Evolutionary conservation across 2,888 invertebrate genomes (phyloP).

Genomic region (Synergus japonicus): DNA sequence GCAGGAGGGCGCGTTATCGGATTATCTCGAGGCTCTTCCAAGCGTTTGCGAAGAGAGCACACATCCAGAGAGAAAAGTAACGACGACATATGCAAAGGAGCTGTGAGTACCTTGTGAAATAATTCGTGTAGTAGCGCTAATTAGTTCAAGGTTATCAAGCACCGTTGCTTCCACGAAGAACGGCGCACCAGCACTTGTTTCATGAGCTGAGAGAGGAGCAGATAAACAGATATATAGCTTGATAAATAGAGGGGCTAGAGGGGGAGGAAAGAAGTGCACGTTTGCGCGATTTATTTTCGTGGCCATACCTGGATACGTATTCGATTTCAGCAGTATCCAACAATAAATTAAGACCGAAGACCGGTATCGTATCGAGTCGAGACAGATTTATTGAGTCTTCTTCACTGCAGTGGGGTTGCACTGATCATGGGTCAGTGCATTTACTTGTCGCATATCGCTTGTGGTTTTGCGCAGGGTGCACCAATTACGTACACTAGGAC

Average conservation of each 20-base stretch:
- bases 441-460: slow-evolving; percentile 56
- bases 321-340: slow-evolving; percentile 55
- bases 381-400: slow-evolving; percentile 59
- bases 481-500: slow-evolving; percentile 60
- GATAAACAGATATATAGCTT: slow-evolving; percentile 4
- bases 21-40: slow-evolving; percentile 24
- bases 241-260: neutral
- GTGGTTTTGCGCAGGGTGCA: slow-evolving; percentile 56
- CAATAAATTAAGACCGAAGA: slow-evolving; percentile 53
- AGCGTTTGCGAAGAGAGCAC: neutral
- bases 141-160: slow-evolving; percentile 62
- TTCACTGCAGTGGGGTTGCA: slow-evolving; percentile 44
- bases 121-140: slow-evolving; percentile 55
- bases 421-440: slow-evolving; percentile 58
- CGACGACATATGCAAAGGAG: slow-evolving; percentile 47
- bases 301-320: slow-evolving; percentile 49
- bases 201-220: neutral
- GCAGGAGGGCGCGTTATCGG: slow-evolving; percentile 9
- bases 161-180: slow-evolving; percentile 52
- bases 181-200: neutral
- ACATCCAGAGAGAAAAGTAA: slow-evolving; percentile 38
- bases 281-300: slow-evolving; percentile 54
- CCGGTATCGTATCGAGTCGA: slow-evolving; percentile 56
- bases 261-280: slow-evolving; percentile 35
- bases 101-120: slow-evolving; percentile 53